Conservation (phyloP, 2,888 invertebrate species). For the Euproctis similis region DNA sequence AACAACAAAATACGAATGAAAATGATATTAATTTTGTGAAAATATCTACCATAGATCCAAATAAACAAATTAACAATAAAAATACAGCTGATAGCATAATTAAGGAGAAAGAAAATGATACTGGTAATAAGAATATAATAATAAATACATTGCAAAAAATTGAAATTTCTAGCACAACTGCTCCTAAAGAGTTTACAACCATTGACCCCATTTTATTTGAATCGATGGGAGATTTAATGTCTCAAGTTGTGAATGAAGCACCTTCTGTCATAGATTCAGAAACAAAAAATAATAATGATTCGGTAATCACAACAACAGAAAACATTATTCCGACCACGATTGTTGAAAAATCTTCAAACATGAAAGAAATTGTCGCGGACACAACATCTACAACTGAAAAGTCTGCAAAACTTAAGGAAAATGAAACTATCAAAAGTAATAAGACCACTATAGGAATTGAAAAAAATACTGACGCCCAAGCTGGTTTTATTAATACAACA, state of each 20-base stretch:
- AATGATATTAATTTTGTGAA: constrained; percentile 48
- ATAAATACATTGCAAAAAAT: constrained; percentile 20
- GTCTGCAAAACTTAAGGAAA: not conserved
- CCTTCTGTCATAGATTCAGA: constrained; percentile 34
- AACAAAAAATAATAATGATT: constrained; percentile 11
- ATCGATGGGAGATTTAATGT: constrained; percentile 67
- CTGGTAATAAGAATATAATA: constrained; percentile 12
- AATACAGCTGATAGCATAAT: constrained; percentile 11
- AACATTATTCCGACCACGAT: not conserved
- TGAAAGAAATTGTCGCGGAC: not conserved
- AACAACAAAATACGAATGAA: constrained; percentile 18
- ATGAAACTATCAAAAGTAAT: not conserved
- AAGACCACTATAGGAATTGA: not conserved
- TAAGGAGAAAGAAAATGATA: constrained; percentile 5
- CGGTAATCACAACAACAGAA: constrained; percentile 18
- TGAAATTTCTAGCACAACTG: constrained; percentile 25
- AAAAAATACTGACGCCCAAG: not conserved
- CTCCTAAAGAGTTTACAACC: constrained; percentile 31
- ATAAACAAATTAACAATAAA: constrained; percentile 29
- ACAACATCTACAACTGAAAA: not conserved
- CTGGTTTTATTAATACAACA: too few relatives aligned
- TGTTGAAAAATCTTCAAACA: not conserved
- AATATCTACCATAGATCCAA: constrained; percentile 59
- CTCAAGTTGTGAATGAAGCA: constrained; percentile 58
- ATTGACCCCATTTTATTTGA: constrained; percentile 60